Conservation (phyloP, 1,140 invertebrate genomes). For the Drosophila sturtevanti region DNA sequence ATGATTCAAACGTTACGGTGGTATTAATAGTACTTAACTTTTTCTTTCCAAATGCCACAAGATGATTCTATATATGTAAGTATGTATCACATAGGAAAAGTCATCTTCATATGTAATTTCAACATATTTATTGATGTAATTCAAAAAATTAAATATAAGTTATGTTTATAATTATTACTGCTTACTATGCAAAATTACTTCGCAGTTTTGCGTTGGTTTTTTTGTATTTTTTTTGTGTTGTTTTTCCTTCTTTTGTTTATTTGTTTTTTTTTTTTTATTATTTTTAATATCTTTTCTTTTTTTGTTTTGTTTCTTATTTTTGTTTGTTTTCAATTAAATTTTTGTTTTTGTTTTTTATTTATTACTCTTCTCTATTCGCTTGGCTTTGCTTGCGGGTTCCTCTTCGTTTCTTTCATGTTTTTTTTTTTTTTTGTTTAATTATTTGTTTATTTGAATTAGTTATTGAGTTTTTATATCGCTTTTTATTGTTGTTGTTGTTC, state of each 20-base stretch:
- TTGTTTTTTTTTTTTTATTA: constrained; percentile 23
- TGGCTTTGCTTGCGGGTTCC: constrained; percentile 22
- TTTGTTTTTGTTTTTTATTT: constrained; percentile 29
- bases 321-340: constrained; percentile 26
- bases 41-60: too few species aligned
- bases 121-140: constrained; percentile 81
- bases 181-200: constrained; percentile 76
- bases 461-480: constrained; percentile 36
- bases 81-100: not conserved
- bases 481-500: constrained; percentile 12
- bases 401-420: constrained; percentile 42
- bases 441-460: constrained; percentile 40
- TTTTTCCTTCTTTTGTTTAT: constrained; percentile 22
- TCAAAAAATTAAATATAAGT: constrained; percentile 81
- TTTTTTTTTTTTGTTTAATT: constrained; percentile 18
- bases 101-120: constrained; percentile 58
- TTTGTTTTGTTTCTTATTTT: constrained; percentile 23
- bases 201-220: constrained; percentile 61
- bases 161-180: constrained; percentile 78
- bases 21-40: too few species aligned
- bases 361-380: constrained; percentile 1
- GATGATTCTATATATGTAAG: too few species aligned
- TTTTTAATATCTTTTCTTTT: constrained; percentile 27
- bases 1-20: too few species aligned
- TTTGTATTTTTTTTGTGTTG: constrained; percentile 14